Percentiles rank a stretch among this genome's conserved stretches.
phyloP scores from a whole-genome alignment of 2,888 invertebrate species.

The Oconnorella tubifera region DNA sequence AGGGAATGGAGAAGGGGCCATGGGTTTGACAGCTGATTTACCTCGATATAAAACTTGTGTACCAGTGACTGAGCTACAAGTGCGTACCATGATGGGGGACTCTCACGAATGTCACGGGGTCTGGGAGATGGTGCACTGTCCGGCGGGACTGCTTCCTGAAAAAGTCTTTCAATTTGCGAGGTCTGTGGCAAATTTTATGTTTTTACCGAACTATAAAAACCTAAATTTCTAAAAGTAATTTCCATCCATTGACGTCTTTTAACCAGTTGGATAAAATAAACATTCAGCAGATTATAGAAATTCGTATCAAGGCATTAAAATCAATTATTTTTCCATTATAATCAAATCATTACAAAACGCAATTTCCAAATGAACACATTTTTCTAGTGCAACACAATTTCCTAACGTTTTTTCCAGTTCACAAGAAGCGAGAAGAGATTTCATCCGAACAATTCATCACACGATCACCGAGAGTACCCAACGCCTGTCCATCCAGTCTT shows the following conservation, averaged over 20 bases:
- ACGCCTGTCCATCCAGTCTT: not conserved
- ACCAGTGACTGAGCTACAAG: constrained; percentile 49
- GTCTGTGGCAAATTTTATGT: constrained; percentile 59
- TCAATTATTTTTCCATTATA: no score
- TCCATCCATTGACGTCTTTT: no score
- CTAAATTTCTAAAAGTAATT: no score
- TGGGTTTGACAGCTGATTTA: not conserved
- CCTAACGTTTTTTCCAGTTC: constrained; percentile 71
- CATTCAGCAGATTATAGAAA: no score
- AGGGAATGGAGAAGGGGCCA: no score
- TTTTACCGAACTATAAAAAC: no score
- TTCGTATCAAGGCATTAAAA: no score
- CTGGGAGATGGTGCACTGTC: constrained; percentile 93
- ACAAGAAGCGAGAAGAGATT: constrained; percentile 91
- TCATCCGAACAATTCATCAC: constrained; percentile 92
- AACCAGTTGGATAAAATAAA: no score
- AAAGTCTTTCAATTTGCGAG: constrained; percentile 93
- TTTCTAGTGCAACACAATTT: no score
- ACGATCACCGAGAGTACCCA: constrained; percentile 91
- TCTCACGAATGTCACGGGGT: constrained; percentile 76
- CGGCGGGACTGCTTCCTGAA: constrained; percentile 87
- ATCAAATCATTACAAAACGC: no score
- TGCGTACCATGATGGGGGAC: constrained; percentile 86
- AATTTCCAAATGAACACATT: no score
- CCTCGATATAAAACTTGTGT: constrained; percentile 2